Percentiles rank a stretch among this genome's conserved stretches.
phyloP scores from a whole-genome alignment of 2,113 vertebrate genomes.

The Sinocyclocheilus grahami region DNA sequence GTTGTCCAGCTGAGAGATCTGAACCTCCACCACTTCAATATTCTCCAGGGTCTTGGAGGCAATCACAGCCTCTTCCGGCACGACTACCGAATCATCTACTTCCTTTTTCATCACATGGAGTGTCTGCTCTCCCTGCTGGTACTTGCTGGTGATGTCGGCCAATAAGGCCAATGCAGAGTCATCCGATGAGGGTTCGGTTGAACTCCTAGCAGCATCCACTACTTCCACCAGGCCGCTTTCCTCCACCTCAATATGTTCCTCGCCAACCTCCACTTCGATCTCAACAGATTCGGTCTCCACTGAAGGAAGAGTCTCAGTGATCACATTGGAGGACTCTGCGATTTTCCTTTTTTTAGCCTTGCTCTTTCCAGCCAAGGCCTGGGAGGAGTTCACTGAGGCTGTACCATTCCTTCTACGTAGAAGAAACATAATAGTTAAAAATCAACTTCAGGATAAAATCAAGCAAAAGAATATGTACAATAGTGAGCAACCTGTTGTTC shows the following conservation, averaged over 20 bases:
- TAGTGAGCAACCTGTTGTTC: constrained; percentile 74
- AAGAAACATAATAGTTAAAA: background rate
- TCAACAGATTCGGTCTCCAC: constrained; percentile 84
- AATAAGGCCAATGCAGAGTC: constrained; percentile 93
- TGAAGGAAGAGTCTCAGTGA: constrained; percentile 86
- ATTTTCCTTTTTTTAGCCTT: constrained; percentile 89
- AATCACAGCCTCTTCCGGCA: constrained; percentile 85
- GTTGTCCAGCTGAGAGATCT: constrained; percentile 95
- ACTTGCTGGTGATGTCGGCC: constrained; percentile 98
- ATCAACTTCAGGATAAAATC: background rate
- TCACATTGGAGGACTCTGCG: constrained; percentile 88
- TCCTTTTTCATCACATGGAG: constrained; percentile 69
- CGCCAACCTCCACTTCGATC: constrained; percentile 88
- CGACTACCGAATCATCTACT: constrained; percentile 67
- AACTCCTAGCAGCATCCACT: constrained; percentile 80
- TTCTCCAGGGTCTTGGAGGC: constrained; percentile 90
- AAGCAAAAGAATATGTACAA: background rate
- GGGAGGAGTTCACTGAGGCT: constrained; percentile 69
- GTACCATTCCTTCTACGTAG: constrained; percentile 81
- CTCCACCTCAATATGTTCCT: constrained; percentile 81
- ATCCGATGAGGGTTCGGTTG: constrained; percentile 83
- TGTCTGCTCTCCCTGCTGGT: constrained; percentile 84
- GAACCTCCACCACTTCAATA: constrained; percentile 95
- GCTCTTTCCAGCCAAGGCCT: constrained; percentile 68
- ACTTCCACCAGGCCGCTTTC: constrained; percentile 82